phyloP scores from a whole-genome alignment of 30 jellyfish, hydroid and myxozoan species.

The Hydractinia echinata region DNA sequence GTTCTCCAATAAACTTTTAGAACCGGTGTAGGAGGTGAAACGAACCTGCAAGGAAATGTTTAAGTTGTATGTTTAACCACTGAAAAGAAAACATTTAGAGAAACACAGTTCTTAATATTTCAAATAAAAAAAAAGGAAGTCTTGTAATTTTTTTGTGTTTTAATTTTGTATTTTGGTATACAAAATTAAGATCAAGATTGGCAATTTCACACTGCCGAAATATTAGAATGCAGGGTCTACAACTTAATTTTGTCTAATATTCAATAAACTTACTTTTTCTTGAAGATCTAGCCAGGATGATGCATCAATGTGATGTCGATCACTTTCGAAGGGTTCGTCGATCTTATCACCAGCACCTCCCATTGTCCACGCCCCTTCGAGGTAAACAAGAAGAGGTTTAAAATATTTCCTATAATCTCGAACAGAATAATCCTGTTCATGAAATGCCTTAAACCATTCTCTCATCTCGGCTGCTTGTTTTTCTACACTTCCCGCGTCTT shows the following conservation, averaged over 20 bases:
- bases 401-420: conserved; percentile 70
- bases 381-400: conserved; percentile 67
- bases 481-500: conserved; percentile 20
- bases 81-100: not conserved
- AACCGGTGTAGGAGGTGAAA: conserved; percentile 71
- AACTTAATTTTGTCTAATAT: too few species aligned
- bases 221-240: too few species aligned
- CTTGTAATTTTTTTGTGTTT: not conserved
- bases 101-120: too few species aligned
- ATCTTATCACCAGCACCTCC: conserved; percentile 43
- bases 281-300: conserved; percentile 58
- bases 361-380: conserved; percentile 93
- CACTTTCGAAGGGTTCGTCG: conserved; percentile 73
- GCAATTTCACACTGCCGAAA: too few species aligned
- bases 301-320: conserved; percentile 69
- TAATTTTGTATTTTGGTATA: too few species aligned
- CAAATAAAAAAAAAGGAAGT: not conserved
- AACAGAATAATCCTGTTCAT: conserved; percentile 60
- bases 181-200: too few species aligned
- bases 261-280: conserved; percentile 2
- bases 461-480: conserved; percentile 66
- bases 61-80: not conserved
- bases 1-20: conserved; percentile 72
- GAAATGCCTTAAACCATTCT: conserved; percentile 86
- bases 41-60: conserved; percentile 26